phyloP scores from a whole-genome alignment of 2,113 vertebrate species.

The Sceloporus undulatus region DNA sequence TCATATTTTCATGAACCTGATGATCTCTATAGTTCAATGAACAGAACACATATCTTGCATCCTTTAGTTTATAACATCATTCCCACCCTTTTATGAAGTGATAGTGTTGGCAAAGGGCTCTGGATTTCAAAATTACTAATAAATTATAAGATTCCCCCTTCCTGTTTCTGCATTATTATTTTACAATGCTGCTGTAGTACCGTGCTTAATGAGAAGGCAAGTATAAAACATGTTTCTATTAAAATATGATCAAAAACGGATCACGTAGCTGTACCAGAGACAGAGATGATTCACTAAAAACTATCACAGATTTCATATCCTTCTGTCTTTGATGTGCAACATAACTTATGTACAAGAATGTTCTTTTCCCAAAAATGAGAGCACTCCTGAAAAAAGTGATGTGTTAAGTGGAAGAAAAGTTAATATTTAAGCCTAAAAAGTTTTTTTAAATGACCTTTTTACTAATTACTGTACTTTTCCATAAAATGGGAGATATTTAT shows the following conservation, averaged over 20 bases:
- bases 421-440: conserved; percentile 7
- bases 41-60: neutral
- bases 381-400: neutral
- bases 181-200: conserved; percentile 33
- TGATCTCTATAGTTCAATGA: neutral
- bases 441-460: neutral
- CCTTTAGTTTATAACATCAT: conserved; percentile 32
- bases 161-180: conserved; percentile 35
- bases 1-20: neutral
- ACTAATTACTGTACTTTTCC: conserved; percentile 1
- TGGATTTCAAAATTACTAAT: conserved; percentile 20
- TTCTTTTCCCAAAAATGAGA: neutral
- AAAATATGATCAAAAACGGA: conserved; percentile 35
- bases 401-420: neutral
- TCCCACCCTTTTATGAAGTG: conserved; percentile 6
- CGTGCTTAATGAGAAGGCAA: conserved; percentile 19
- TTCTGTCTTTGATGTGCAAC: conserved; percentile 6
- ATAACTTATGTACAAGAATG: conserved; percentile 22
- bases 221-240: conserved; percentile 33
- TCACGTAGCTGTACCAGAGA: conserved; percentile 45
- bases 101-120: conserved; percentile 1
- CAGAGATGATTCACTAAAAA: conserved; percentile 25
- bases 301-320: neutral
- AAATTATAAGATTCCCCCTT: conserved; percentile 30
- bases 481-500: neutral